Percentiles rank a stretch among this genome's conserved stretches.
phyloP scores from a whole-genome alignment of 2,113 vertebrate genomes.

The Gallinago paraguaiae region DNA sequence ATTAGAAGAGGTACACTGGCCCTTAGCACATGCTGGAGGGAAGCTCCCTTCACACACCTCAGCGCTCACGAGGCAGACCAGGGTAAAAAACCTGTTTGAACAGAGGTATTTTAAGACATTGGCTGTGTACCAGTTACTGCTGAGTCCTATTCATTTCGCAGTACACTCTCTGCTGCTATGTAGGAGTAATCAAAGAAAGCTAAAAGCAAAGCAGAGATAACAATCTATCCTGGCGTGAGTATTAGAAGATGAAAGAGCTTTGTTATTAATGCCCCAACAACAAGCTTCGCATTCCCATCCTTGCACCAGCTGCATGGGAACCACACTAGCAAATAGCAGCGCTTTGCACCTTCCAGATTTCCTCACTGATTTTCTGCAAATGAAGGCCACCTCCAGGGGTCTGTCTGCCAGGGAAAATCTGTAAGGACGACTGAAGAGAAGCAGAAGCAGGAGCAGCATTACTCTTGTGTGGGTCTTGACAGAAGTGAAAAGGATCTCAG shows the following conservation, averaged over 20 bases:
- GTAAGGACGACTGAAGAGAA: neutral
- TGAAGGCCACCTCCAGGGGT: neutral
- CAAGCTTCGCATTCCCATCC: conserved; percentile 13
- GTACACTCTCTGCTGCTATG: conserved; percentile 1
- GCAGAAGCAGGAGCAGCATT: neutral
- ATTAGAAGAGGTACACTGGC: neutral
- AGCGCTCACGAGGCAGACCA: neutral
- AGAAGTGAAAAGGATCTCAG: neutral
- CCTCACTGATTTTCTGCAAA: neutral
- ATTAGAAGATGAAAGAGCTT: conserved; percentile 55
- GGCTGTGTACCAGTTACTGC: conserved; percentile 44
- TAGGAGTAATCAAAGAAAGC: conserved; percentile 57
- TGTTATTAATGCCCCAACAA: conserved; percentile 31
- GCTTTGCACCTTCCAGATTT: neutral
- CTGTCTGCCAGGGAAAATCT: neutral
- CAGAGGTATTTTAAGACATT: conserved; percentile 51
- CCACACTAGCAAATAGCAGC: neutral
- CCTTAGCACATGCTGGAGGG: neutral
- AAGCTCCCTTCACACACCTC: neutral
- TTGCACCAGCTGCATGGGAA: neutral
- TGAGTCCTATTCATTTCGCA: conserved; percentile 38
- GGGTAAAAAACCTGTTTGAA: conserved; percentile 47
- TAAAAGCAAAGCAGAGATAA: conserved; percentile 57
- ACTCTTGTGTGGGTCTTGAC: neutral
- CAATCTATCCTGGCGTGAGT: conserved; percentile 25